These are phyloP conservation scores for Gavialis gangeticus DNA, from an alignment of 2,113 vertebrate genomes.

Conservation along the genomic window DNA sequence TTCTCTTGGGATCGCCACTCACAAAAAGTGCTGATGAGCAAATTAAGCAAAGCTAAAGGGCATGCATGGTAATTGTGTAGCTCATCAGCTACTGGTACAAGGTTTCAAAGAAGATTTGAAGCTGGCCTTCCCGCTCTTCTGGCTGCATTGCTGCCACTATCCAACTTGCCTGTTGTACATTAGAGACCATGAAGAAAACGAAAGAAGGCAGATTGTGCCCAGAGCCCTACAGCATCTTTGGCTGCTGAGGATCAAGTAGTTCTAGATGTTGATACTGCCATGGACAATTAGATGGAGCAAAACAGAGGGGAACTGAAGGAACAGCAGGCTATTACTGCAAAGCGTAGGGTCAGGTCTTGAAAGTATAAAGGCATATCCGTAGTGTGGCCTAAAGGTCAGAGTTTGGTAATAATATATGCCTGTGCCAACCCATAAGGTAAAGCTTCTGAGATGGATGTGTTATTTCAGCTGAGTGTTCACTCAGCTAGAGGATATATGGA, in stretches of 20 bases:
- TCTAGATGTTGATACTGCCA: background rate
- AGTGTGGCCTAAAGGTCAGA: background rate
- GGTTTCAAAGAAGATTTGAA: background rate
- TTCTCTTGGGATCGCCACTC: background rate
- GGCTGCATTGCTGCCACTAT: background rate
- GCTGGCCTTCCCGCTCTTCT: constrained; percentile 19
- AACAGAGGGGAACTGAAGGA: background rate
- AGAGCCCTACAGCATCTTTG: background rate
- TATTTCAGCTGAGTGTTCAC: background rate
- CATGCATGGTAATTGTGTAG: fast-evolving
- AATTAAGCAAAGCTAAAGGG: background rate
- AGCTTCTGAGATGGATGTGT: background rate
- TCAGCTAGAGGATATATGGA: background rate
- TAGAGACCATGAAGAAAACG: background rate
- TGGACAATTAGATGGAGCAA: background rate
- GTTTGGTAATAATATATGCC: background rate
- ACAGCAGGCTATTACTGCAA: background rate
- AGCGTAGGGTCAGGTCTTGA: background rate
- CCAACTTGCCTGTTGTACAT: background rate
- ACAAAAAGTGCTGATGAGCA: background rate
- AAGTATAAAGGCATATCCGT: fast-evolving
- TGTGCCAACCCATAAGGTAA: background rate
- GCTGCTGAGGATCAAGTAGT: background rate
- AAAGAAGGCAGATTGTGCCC: background rate
- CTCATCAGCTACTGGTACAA: background rate